Base-by-base conservation (phyloP, 2,797 vertebrate genomes). In the Falco biarmicus region DNA sequence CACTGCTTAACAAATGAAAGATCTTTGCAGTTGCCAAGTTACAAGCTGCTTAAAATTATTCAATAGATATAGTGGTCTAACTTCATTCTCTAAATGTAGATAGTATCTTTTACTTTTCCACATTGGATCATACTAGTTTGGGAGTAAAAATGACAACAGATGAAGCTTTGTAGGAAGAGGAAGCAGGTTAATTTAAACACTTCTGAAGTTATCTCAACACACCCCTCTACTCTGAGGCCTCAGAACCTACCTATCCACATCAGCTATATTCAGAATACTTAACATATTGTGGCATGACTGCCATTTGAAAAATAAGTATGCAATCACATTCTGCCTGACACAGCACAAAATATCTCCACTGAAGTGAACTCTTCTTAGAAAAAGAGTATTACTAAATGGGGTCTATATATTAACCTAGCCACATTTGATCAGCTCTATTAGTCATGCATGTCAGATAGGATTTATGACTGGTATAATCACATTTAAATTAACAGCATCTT, bases 1-100 rank as follows among this genome's bases (percentile, higher is more conserved):
- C 94, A 54, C 29, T 84, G 45, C 48, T 94, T 60, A 94, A 70
- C 20, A 88, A 92, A 41, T 78, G 39, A 92, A 93, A 76, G 64
- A 86, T 60, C 66, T 84, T 56, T 54, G 82, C 15, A 43, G n/a
- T 69, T 88, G 74, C 45, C 9, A 92, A 48, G 21, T 65, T 86
- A 92, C 5, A 28, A 68, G 22, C 16, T 54, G 12, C 86, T 95
- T 24, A 18, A 89, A 83, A 69, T 84, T 12, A 37, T 47, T 79
- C 74, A 75, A 70, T 0, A 85, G 17, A 11, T 68, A 41, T 3
- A 1, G 22, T 29, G 11, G 61, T 25, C 84, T 64, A 87, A 76
- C 57, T 91, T 83, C 13, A 18, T 76, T n/a, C 11, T 73, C 37
- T 57, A 65, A 73, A 77, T 12, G 9, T 65, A 37, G 21, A 74